Percentiles rank a stretch among this genome's conserved stretches.
Evolutionary conservation across 2,888 invertebrate genomes (phyloP).

Genomic region (Protodeltote pygarga): DNA sequence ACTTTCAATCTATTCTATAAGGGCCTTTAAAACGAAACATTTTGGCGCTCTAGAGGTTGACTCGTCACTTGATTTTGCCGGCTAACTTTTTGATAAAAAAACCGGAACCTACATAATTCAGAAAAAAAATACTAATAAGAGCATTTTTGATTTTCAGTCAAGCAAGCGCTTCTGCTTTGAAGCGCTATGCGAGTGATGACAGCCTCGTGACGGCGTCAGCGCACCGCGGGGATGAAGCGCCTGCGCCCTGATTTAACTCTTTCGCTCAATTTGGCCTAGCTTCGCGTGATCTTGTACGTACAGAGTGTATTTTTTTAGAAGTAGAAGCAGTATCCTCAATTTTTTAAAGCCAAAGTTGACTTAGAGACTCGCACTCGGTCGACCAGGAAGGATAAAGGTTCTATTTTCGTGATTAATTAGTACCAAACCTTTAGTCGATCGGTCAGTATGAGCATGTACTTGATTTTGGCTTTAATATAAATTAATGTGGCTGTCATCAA

Average conservation of each 20-base stretch:
- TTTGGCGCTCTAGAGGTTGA: too few species aligned
- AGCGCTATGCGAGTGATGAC: slow-evolving; percentile 83
- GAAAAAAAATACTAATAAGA: too few species aligned
- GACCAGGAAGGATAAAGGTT: too few species aligned
- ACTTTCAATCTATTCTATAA: too few species aligned
- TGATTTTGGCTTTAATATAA: slow-evolving; percentile 34
- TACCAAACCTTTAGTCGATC: neutral
- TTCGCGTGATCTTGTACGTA: slow-evolving; percentile 12
- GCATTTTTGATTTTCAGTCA: slow-evolving; percentile 63
- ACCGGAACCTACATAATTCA: too few species aligned
- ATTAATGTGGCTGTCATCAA: too few species aligned
- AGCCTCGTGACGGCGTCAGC: slow-evolving; percentile 79
- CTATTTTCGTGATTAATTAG: neutral
- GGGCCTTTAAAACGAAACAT: too few species aligned
- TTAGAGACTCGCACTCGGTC: too few species aligned
- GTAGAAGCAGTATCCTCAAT: slow-evolving; percentile 5
- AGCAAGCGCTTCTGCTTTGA: slow-evolving; percentile 73
- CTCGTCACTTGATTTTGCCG: too few species aligned
- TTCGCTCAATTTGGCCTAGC: slow-evolving; percentile 6
- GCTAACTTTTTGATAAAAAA: too few species aligned
- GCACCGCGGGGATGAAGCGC: slow-evolving; percentile 61
- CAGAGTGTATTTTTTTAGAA: slow-evolving; percentile 9
- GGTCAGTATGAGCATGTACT: slow-evolving; percentile 6
- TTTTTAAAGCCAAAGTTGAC: slow-evolving; percentile 30
- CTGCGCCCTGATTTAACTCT: slow-evolving; percentile 64